Percentiles rank a stretch among this genome's conserved stretches.
These are phyloP conservation scores for Netelia virgata DNA, from an alignment of 2,888 invertebrate species.

Conservation along the genomic window DNA sequence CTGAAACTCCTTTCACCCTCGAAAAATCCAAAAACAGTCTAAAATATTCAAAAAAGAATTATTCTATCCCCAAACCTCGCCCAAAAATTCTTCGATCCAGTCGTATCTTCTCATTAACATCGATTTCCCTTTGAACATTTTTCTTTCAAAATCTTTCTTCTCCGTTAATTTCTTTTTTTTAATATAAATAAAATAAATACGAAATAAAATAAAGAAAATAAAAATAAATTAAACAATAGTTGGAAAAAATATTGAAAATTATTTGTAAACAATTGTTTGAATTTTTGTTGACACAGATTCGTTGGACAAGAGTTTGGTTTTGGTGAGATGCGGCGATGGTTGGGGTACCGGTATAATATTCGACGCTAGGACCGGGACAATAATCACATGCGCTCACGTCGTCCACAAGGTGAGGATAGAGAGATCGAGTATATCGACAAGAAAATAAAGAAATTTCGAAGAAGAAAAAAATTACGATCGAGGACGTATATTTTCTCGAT, in stretches of 20 bases:
- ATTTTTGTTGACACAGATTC: conserved; percentile 82
- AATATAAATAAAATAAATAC: background rate
- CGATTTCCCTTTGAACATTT: no score
- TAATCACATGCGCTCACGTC: conserved; percentile 88
- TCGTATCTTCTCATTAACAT: no score
- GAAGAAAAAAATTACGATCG: conserved; percentile 41
- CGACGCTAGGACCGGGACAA: conserved; percentile 84
- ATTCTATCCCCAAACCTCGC: background rate
- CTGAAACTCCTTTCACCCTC: background rate
- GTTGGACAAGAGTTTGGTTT: conserved; percentile 86
- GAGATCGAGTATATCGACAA: no score
- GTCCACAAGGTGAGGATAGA: conserved; percentile 84
- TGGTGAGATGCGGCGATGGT: conserved; percentile 87
- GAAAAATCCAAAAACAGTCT: background rate
- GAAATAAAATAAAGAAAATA: background rate
- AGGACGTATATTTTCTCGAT: background rate
- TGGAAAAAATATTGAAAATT: conserved; percentile 14
- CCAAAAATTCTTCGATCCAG: no score
- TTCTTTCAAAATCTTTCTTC: background rate
- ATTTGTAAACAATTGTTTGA: conserved; percentile 17
- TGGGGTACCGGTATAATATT: conserved; percentile 88
- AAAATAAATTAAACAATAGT: no score
- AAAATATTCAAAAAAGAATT: background rate
- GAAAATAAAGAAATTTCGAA: conserved; percentile 5
- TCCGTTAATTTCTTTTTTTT: no score